Evolutionary conservation across 2,797 vertebrate genomes (phyloP).

Genomic region (Sebastes minor): DNA sequence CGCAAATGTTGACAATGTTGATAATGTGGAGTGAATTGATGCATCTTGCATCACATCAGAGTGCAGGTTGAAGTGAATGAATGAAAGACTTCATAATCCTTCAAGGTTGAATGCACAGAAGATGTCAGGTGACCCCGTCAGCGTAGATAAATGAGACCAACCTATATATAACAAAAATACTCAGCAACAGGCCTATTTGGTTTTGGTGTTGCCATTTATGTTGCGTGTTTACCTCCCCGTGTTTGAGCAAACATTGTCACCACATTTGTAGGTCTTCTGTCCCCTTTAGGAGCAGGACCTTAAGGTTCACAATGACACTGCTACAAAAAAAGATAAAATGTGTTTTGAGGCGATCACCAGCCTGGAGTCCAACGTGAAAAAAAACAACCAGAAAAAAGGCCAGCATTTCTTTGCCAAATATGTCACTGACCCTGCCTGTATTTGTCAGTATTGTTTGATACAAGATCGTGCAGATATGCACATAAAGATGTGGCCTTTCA

Average conservation of each 20-base stretch:
- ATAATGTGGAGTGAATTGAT: neutral
- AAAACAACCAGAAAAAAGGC: neutral
- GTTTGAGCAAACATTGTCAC: conserved; percentile 1
- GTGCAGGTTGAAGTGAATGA: neutral
- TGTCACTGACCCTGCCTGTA: conserved; percentile 17
- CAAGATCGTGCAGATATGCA: conserved; percentile 15
- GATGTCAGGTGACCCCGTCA: neutral
- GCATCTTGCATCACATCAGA: neutral
- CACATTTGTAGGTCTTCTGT: conserved; percentile 28
- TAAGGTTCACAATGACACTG: conserved; percentile 39
- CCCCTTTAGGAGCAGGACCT: conserved; percentile 10
- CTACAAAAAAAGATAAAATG: neutral
- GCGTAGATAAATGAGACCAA: neutral
- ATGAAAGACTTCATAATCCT: conserved; percentile 1
- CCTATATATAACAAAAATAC: neutral
- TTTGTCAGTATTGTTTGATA: conserved; percentile 33
- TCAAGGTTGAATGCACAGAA: neutral
- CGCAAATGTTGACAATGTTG: neutral
- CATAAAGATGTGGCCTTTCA: conserved; percentile 36
- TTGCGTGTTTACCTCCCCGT: conserved; percentile 10
- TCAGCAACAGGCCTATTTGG: neutral
- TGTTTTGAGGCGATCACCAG: conserved; percentile 13
- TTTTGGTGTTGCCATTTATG: neutral
- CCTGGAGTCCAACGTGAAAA: conserved; percentile 7
- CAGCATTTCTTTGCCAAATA: conserved; percentile 14